Evolutionary conservation across 2,888 invertebrate species (phyloP), one percentile per base, ranked within the genome.

Genomic region (Melangyna quadrimaculata): DNA sequence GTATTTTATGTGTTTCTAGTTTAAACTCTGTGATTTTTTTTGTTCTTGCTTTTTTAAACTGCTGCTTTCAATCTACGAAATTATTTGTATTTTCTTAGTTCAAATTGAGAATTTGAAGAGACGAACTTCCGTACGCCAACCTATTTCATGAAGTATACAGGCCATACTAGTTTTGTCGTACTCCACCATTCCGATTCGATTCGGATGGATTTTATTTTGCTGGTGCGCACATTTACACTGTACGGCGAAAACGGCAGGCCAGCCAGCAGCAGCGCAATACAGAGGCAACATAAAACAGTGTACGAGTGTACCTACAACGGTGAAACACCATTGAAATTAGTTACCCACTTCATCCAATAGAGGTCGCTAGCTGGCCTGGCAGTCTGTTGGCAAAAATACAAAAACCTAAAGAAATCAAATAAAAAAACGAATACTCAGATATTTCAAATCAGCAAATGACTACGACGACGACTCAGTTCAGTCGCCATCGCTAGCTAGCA

Each of bases 91-190:
- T 70, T 77, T 86, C 73, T 86, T 80, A 69, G 86, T 72, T 77
- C 12, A 57, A 57, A 32, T 70, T 80, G 55, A 80, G 72, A 73
- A 77, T 63, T 79, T 79, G 59, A 71, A 81, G 63, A 77, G 86
- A 86, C 86, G 78, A 78, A 81, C 81, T 86, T 86, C 86, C 88
- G 86, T 87, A 86, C 88, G 88, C 87, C 88, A 88, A 88, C 88
- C 88, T 88, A 78, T 88, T 86, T 88, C 88, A 88, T 88, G 87
- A 89, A 89, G 88, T 88, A 88, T 88, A 89, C 88, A 88, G 88
- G 88, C 89, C 88, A 88, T 88, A 89, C 89, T 89, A 88, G 87
- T 78, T 87, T 69, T 72, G 70, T 48, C 71, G 77, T 80, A 78
- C 78, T 86, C 86, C 81, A 86, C 86, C 86, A 86, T 86, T 86